These are phyloP conservation scores for Lophotis ruficrista DNA, from an alignment of 2,113 vertebrate genomes.

Conservation along the genomic window DNA sequence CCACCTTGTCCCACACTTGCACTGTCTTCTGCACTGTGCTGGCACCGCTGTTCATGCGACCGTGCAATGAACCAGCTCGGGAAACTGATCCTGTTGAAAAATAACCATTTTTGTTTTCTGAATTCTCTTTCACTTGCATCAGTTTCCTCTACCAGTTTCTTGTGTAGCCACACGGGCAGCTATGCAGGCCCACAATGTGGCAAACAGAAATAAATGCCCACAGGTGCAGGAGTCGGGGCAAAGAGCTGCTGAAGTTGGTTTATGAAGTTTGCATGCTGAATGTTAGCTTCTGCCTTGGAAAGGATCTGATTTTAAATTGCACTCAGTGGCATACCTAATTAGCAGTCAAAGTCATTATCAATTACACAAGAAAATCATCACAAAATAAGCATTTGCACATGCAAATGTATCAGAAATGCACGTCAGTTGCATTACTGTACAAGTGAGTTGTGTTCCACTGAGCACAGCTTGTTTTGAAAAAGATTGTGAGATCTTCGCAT, in stretches of 20 bases:
- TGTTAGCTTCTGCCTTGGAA: neutral
- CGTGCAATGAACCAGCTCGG: neutral
- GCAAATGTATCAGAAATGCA: neutral
- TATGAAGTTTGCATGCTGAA: neutral
- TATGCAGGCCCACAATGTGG: fast-evolving
- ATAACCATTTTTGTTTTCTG: constrained; percentile 13
- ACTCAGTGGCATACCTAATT: neutral
- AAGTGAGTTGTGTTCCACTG: neutral
- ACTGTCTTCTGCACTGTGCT: neutral
- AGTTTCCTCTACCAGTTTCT: constrained; percentile 23
- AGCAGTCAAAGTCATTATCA: neutral
- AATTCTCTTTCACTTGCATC: constrained; percentile 4
- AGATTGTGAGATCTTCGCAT: neutral
- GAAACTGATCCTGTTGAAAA: neutral
- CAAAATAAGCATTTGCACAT: neutral
- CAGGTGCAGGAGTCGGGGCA: neutral
- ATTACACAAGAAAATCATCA: neutral
- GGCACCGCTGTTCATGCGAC: neutral
- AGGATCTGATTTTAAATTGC: neutral
- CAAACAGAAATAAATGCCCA: neutral
- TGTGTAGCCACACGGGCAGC: neutral
- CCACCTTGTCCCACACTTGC: neutral
- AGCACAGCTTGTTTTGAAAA: neutral
- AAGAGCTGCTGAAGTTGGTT: neutral
- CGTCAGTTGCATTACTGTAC: neutral